Base-by-base conservation (phyloP, 2,113 vertebrate species). In the Callocephalon fimbriatum region DNA sequence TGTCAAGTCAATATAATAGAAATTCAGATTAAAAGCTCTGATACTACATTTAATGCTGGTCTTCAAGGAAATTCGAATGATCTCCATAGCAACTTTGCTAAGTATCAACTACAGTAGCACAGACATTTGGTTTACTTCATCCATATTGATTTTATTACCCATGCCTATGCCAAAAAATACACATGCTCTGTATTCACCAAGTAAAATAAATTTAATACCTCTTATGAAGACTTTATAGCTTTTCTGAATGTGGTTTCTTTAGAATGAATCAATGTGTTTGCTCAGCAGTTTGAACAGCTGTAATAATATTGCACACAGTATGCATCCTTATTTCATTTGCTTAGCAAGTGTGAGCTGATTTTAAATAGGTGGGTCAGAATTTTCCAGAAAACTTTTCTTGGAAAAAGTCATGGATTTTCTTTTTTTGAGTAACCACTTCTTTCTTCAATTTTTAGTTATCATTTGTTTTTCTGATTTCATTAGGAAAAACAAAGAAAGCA, bases 231-330 rank as follows among this genome's bases (percentile, higher is more conserved):
- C 53, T 79, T 93, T 80, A 74, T 32, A 67, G 53, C 19, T 90
- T 88, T 93, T 91, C 42, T 0, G 0, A 76, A 13, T 67, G 67
- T 42, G 82, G 35, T 79, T 93, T 94, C 62, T 86, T 94, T 70
- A 88, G 75, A 93, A 90, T 90, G 90, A 93, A 94, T 75, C 90
- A 79, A 53, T 72, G n/a, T 90, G 27, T 90, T 96, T 78, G 9
- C 44, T 90, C 14, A 90, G 66, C 26, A 13, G 20, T 82, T 90
- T 62, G 45, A 86, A 58, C 92, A 96, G 93, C 95, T 96, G 87
- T n/a, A 89, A 92, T 85, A 97, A 96, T 78, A 92, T 26, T 80
- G 29, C 67, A 13, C 68, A 76, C 37, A 54, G 4, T 66, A 29
- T 50, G 19, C 37, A 85, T 35, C 27, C 6, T 62, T 68, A 70